phyloP scores from a whole-genome alignment of 2,797 vertebrate species.

The Amazonetta brasiliensis region DNA sequence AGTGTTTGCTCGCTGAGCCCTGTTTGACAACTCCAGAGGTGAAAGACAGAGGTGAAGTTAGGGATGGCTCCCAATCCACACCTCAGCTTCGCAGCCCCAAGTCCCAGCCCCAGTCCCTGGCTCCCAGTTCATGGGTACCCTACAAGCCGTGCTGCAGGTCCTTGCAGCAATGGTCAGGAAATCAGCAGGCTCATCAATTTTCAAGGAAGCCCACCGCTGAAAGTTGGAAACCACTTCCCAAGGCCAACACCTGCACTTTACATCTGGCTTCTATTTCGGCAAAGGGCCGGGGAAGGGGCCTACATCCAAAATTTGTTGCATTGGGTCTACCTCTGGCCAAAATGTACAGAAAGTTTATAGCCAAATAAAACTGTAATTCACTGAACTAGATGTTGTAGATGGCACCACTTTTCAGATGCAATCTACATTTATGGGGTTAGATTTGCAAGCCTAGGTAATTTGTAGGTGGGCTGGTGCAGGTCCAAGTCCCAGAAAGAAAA shows the following conservation, averaged over 20 bases:
- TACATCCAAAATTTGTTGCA: not conserved
- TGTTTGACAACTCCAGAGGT: conserved; percentile 28
- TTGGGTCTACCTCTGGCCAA: not conserved
- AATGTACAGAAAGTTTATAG: not conserved
- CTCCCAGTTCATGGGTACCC: not conserved
- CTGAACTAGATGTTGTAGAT: not conserved
- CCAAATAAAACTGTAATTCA: conserved; percentile 13
- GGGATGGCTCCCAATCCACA: not conserved
- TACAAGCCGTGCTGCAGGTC: not conserved
- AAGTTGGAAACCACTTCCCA: not conserved
- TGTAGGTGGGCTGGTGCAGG: not conserved
- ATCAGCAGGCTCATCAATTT: not conserved
- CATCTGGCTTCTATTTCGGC: not conserved
- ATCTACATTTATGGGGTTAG: not conserved
- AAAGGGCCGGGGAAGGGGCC: not conserved
- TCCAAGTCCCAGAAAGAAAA: not conserved
- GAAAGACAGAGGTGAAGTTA: conserved; percentile 51
- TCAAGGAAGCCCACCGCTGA: not conserved
- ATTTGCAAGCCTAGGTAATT: not conserved
- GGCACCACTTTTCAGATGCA: not conserved
- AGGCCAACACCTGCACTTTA: not conserved
- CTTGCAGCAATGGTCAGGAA: not conserved
- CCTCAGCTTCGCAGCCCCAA: not conserved
- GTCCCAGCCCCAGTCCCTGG: not conserved
- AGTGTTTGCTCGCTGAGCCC: not conserved